Conservation (phyloP, 2,797 vertebrate species). For the Limosa lapponica region DNA sequence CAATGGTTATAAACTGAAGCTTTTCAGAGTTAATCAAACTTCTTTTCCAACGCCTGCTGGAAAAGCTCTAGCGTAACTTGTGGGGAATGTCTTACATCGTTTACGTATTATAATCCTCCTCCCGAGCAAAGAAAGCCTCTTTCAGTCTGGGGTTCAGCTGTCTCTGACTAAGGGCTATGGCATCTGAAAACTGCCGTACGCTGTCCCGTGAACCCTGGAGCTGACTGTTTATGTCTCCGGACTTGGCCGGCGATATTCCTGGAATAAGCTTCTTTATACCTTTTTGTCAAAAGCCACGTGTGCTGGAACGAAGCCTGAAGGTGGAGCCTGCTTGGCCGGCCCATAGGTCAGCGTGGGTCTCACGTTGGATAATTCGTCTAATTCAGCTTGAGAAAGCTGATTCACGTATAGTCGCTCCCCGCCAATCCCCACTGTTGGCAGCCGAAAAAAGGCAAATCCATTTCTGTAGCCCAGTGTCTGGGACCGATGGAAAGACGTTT, state of each 20-base stretch:
- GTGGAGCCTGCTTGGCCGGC: slow-evolving; percentile 43
- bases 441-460: slow-evolving; percentile 80
- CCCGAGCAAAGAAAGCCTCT: slow-evolving; percentile 68
- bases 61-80: slow-evolving; percentile 40
- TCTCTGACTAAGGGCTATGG: slow-evolving; percentile 73
- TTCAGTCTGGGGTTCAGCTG: slow-evolving; percentile 70
- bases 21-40: slow-evolving; percentile 31
- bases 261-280: slow-evolving; percentile 78
- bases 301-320: slow-evolving; percentile 83
- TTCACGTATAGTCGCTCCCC: slow-evolving; percentile 80
- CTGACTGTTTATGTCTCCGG: slow-evolving; percentile 57
- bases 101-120: slow-evolving; percentile 66
- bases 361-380: slow-evolving; percentile 77
- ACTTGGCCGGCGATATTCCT: neutral
- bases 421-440: slow-evolving; percentile 83
- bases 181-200: slow-evolving; percentile 64
- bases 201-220: slow-evolving; percentile 54
- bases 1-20: neutral
- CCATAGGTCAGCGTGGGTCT: slow-evolving; percentile 74
- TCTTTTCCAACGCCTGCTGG: slow-evolving; percentile 37
- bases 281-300: slow-evolving; percentile 93
- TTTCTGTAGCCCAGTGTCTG: slow-evolving; percentile 89
- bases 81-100: slow-evolving; percentile 52
- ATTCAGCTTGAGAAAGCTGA: slow-evolving; percentile 80
- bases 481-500: slow-evolving; percentile 82